A percentile compares a stretch with the other conserved stretches of the same genome.
Conservation (phyloP, 2,113 vertebrate species). For the Acanthisitta chloris region DNA sequence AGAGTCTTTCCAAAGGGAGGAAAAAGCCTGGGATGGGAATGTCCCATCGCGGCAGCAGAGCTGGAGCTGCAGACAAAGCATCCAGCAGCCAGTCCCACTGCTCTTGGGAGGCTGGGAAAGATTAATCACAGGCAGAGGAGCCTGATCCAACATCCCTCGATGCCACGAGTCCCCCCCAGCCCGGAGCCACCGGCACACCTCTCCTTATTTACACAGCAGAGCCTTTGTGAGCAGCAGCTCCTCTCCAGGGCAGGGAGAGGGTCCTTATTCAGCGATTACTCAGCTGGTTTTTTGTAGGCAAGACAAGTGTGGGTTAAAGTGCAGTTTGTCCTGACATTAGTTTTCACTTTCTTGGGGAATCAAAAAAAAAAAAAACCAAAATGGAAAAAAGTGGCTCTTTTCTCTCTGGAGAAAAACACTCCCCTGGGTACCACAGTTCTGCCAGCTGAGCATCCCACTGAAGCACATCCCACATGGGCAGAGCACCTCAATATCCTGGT, state of each 20-base stretch:
- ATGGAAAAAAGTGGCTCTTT: not conserved
- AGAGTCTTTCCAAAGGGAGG: not conserved
- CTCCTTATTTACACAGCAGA: not conserved
- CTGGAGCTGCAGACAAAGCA: not conserved
- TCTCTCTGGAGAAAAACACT: not conserved
- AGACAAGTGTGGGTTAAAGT: slow-evolving; percentile 13
- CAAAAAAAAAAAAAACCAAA: not conserved
- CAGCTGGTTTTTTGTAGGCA: not conserved
- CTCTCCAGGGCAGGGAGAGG: not conserved
- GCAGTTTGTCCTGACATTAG: not conserved
- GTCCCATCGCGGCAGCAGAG: rapidly evolving
- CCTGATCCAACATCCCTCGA: rapidly evolving
- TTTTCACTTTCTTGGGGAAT: not conserved
- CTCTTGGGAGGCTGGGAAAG: not conserved
- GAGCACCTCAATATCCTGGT: not conserved
- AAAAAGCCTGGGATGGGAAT: rapidly evolving
- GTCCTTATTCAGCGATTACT: not conserved
- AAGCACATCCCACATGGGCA: not conserved
- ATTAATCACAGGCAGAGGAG: not conserved
- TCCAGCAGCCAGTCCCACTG: not conserved
- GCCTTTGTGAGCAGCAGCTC: not conserved
- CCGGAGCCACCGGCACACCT: not conserved
- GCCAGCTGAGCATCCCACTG: rapidly evolving
- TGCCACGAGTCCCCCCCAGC: not conserved
- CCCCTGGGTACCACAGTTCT: not conserved